A percentile compares a stretch with the other conserved stretches of the same genome.
Conservation (phyloP, 2,113 vertebrate species). For the Tyto alba region DNA sequence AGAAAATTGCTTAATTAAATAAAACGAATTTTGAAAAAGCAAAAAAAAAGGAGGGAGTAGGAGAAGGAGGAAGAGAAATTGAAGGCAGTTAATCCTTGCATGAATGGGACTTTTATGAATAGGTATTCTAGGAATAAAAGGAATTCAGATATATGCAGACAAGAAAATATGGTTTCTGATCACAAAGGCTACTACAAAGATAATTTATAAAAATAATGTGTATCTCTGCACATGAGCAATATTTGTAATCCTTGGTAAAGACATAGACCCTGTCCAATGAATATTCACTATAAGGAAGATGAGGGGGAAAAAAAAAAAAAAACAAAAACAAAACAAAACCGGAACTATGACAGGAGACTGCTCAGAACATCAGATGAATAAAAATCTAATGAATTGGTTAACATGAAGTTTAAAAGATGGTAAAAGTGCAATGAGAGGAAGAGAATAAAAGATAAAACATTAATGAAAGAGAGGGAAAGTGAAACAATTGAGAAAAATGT, state of each 20-base stretch:
- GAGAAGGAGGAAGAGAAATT: background rate
- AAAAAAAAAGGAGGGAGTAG: too few relatives aligned
- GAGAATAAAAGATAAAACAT: background rate
- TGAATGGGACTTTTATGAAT: background rate
- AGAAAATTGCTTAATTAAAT: background rate
- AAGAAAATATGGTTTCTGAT: background rate
- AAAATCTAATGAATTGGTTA: background rate
- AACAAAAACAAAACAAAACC: too few relatives aligned
- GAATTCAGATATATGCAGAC: background rate
- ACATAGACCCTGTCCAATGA: background rate
- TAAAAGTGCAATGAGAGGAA: background rate
- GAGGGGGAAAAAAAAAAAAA: background rate
- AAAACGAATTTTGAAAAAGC: background rate
- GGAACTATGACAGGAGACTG: background rate
- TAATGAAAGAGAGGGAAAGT: background rate
- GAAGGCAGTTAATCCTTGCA: background rate
- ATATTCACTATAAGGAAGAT: background rate
- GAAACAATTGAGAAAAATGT: background rate
- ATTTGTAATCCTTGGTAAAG: background rate
- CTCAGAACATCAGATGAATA: background rate
- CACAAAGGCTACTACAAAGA: background rate
- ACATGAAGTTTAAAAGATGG: background rate
- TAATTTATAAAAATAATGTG: background rate
- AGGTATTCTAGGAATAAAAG: background rate
- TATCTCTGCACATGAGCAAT: background rate